Evolutionary conservation across 2,888 invertebrate species (phyloP), one percentile per base, ranked within the genome.

Genomic region (Corbicula japonica): DNA sequence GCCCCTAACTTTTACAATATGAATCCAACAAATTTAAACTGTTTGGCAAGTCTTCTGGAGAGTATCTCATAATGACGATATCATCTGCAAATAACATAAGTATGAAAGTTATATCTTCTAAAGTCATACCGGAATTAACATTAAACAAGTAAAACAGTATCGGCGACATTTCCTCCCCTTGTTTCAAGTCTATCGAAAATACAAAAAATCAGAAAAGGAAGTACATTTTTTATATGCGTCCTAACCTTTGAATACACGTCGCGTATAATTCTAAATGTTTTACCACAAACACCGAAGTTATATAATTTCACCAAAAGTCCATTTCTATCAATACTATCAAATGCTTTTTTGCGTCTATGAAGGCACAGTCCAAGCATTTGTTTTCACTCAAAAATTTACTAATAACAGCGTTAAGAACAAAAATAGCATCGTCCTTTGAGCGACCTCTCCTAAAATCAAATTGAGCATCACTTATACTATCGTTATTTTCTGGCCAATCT

Each of bases 221-320:
- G 41, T 44, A 38, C 44, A 54, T 21, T 12, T 28, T 54, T 62
- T 50, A 72, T 54, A 50, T 63, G 63, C 5, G 71, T 50, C 41
- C 54, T 72, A 21, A 72, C 54, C 41, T 61, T 54, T 18, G 26
- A 23, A 41, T 72, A 72, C 71, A 72, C 52, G 54, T 62, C 54
- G 54, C 38, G 21, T 41, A 50, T 38, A 61, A 48, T 46, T 35
- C 58, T 54, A 23, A 60, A 18, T 21, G 48, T 28, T 34, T 70
- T 70, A 4, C 70, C 70, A 30, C 61, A 35, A n/a, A 61, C 8
- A 28, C 61, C 50, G n/a, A 32, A 15, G 38, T 70, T 46, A 38
- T 50, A 50, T 32, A 70, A 23, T 70, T 70, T 70, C 28, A 61
- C 23, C 60, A 60, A 70, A 6, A 70, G 26, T 15, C 21, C 60